A percentile compares a stretch with the other conserved stretches of the same genome.
phyloP scores from a whole-genome alignment of 2,888 invertebrate genomes.

The Phengaris alcon region DNA sequence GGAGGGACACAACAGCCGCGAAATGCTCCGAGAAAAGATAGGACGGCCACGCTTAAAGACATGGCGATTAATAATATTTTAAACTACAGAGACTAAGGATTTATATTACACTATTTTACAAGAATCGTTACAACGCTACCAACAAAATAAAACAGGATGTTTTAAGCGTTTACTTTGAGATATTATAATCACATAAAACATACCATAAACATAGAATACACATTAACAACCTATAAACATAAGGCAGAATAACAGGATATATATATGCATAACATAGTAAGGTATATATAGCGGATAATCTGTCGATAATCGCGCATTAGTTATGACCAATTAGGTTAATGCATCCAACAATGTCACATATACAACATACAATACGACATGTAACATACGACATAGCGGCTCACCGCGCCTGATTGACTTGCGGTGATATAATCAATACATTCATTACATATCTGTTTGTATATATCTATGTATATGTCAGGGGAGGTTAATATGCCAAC shows the following conservation, averaged over 20 bases:
- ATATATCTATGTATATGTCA: background rate
- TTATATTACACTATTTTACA: too few relatives aligned
- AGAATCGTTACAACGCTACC: too few relatives aligned
- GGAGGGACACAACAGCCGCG: too few relatives aligned
- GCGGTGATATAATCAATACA: constrained; percentile 21
- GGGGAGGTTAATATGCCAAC: background rate
- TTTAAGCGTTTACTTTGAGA: too few relatives aligned
- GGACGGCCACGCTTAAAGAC: too few relatives aligned
- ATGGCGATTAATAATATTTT: too few relatives aligned
- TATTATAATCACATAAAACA: too few relatives aligned
- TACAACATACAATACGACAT: background rate
- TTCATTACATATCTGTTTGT: constrained; percentile 10
- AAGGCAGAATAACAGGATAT: background rate
- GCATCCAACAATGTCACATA: constrained; percentile 4
- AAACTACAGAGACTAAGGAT: too few relatives aligned
- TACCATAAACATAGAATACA: too few relatives aligned
- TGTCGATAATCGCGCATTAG: constrained; percentile 13
- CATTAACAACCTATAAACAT: too few relatives aligned
- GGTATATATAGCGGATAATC: constrained; percentile 2
- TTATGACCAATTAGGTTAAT: constrained; percentile 19
- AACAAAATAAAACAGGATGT: too few relatives aligned
- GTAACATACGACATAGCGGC: background rate
- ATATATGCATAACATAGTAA: background rate
- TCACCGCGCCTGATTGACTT: constrained; percentile 17
- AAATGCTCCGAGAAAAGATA: too few relatives aligned